phyloP scores from a whole-genome alignment of 2,797 vertebrate genomes.

The Microhierax caerulescens region DNA sequence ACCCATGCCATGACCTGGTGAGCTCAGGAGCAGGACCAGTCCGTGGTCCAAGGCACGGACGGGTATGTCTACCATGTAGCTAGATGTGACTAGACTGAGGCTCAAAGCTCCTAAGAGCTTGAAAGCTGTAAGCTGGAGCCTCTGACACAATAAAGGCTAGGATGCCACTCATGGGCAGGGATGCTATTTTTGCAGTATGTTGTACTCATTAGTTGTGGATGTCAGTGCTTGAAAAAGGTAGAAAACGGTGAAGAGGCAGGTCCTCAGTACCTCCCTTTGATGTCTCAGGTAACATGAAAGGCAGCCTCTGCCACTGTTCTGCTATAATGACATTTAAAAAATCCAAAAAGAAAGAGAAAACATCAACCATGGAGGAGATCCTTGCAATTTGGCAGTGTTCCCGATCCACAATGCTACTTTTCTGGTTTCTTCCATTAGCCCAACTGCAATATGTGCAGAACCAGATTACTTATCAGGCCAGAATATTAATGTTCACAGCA shows the following conservation, averaged over 20 bases:
- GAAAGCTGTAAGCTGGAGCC: neutral
- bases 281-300: neutral
- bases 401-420: slow-evolving; percentile 1
- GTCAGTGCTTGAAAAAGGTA: neutral
- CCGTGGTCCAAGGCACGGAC: fast-evolving
- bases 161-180: fast-evolving
- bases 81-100: neutral
- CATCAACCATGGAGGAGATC: neutral
- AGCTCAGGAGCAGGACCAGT: neutral
- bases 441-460: neutral
- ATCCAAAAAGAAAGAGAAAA: neutral
- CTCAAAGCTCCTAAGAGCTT: neutral
- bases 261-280: neutral
- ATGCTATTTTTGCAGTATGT: neutral
- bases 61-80: fast-evolving
- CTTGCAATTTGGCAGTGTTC: slow-evolving; percentile 6
- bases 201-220: neutral
- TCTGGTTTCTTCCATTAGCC: neutral
- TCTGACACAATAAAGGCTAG: fast-evolving
- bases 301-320: neutral
- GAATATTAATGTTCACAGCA: neutral
- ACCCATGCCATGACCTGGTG: too few relatives aligned
- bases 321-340: neutral
- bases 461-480: neutral
- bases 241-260: neutral